Base-by-base conservation (phyloP, 2,797 vertebrate genomes). In the Ctenopoma kingsleyae region DNA sequence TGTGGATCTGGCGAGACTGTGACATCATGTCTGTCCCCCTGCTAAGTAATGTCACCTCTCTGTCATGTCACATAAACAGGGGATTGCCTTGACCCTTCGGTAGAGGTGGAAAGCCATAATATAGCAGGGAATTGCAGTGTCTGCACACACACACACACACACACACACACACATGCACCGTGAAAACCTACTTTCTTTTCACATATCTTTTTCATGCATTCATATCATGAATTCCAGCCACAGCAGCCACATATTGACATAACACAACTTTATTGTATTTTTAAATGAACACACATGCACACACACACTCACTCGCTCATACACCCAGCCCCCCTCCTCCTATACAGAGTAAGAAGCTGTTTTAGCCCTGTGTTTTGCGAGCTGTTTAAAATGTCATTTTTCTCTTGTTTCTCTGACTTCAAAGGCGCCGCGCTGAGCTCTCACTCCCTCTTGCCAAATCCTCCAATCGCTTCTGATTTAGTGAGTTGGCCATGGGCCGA, bases 381-480 rank as follows among this genome's bases (percentile, higher is more conserved):
- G 74, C 86, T 90, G 87, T 92, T 94, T 94, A 93, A 94, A 94
- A 93, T 91, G 89, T 92, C 80, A 91, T 94, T 93, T 93, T 90
- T 92, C 87, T 93, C 87, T 89, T 77, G 62, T 93, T 92, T 80
- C 87, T 91, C 86, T 52, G 86, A 91, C 92, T 93, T 93, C 91
- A 94, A 94, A 93, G 84, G 72, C 72, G 64, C 53, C 60, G 81
- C 78, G 25, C 78, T 91, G 86, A 91, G 91, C 90, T 93, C 91
- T 92, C 92, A 90, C 92, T 93, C 91, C 91, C 87, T 89, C 86
- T 87, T 87, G 92, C 93, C 92, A 94, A 94, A 94, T 94, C 93
- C 91, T 92, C 91, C 92, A 91, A 92, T 94, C 90, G 83, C 92
- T 94, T 92, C 90, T 93, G 91, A 93, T 94, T 94, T 94, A 92